Evolutionary conservation across 1,140 invertebrate genomes (phyloP).

Genomic region (Aphelenchoides avenae): DNA sequence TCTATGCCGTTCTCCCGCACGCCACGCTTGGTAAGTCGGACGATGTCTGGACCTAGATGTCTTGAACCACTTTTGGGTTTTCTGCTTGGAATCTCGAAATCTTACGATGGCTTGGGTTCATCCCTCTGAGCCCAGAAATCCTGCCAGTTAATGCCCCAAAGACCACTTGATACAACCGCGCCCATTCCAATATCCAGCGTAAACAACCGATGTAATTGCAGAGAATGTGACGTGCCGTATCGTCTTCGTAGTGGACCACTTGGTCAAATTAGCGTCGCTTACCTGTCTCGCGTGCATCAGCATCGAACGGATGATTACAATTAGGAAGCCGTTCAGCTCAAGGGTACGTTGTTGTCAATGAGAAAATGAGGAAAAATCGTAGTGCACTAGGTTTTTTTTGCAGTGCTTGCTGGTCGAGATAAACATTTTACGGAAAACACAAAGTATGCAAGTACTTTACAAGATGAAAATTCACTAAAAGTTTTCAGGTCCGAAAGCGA

Average conservation of each 20-base stretch:
- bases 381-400: background rate
- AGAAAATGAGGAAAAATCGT: background rate
- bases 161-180: no score
- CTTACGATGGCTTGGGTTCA: background rate
- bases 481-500: constrained; percentile 39
- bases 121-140: no score
- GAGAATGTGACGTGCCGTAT: constrained; percentile 37
- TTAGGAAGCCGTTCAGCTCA: constrained; percentile 52
- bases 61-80: background rate
- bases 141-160: no score
- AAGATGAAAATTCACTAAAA: no score
- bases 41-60: constrained; percentile 1
- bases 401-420: no score
- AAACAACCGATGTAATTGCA: constrained; percentile 34
- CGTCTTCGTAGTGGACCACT: constrained; percentile 45
- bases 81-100: background rate
- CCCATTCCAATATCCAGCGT: no score
- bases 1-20: constrained; percentile 47
- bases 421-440: no score
- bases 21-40: constrained; percentile 34
- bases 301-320: constrained; percentile 52
- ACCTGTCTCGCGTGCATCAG: constrained; percentile 53
- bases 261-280: constrained; percentile 47
- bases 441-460: no score
- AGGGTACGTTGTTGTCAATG: constrained; percentile 28